Evolutionary conservation across 2,113 vertebrate genomes (phyloP).

Genomic region (Haplotaxodon microlepis): DNA sequence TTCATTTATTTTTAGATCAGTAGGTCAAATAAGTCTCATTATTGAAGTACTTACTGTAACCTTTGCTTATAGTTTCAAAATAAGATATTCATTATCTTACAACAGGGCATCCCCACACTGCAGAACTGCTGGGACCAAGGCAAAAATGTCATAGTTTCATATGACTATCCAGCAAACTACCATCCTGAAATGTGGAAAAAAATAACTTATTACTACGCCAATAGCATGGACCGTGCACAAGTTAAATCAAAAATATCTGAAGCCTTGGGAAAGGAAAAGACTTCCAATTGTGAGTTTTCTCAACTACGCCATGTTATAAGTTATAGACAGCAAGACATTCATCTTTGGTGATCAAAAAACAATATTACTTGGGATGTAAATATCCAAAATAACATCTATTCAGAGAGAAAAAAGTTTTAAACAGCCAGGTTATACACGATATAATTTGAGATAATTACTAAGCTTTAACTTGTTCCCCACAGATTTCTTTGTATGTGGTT

Average conservation of each 20-base stretch:
- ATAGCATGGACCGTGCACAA: slow-evolving; percentile 10
- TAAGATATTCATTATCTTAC: neutral
- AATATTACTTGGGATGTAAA: neutral
- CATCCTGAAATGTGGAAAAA: slow-evolving; percentile 13
- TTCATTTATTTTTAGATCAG: neutral
- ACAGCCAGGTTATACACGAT: neutral
- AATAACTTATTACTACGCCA: slow-evolving; percentile 31
- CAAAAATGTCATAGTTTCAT: slow-evolving; percentile 41
- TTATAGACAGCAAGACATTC: neutral
- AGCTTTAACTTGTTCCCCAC: neutral
- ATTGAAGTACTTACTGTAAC: neutral
- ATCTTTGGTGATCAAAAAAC: neutral
- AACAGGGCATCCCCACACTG: slow-evolving; percentile 7
- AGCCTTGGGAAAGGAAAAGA: neutral
- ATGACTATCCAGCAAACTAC: neutral
- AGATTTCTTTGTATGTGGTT: slow-evolving; percentile 51
- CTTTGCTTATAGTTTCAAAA: neutral
- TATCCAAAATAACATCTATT: neutral
- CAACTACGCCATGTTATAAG: neutral
- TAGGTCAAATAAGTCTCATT: neutral
- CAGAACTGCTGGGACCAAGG: slow-evolving; percentile 27
- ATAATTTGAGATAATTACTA: neutral
- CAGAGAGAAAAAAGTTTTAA: neutral
- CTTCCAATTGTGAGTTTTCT: neutral
- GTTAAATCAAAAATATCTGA: neutral